These are phyloP conservation scores for Calypte anna DNA, from an alignment of 2,113 vertebrate genomes.

Conservation along the genomic window DNA sequence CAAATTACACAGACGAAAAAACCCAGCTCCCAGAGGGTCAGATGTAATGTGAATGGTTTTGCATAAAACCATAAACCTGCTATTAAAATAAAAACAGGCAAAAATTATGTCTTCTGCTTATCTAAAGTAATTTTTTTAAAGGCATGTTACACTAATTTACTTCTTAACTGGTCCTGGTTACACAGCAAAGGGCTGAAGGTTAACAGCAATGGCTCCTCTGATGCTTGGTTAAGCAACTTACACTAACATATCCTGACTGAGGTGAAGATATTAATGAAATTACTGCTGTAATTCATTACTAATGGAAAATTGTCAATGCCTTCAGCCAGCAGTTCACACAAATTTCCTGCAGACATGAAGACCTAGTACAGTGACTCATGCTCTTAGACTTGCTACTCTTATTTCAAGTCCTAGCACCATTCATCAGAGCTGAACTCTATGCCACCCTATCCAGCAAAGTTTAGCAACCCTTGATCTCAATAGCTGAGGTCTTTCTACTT, in stretches of 20 bases:
- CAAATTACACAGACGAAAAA: slow-evolving; percentile 77
- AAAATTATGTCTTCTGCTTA: slow-evolving; percentile 79
- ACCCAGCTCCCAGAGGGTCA: slow-evolving; percentile 77
- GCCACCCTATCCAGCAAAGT: slow-evolving; percentile 12
- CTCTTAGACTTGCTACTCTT: slow-evolving; percentile 51
- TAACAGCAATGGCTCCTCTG: slow-evolving; percentile 75
- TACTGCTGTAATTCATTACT: slow-evolving; percentile 79
- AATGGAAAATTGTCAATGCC: slow-evolving; percentile 73
- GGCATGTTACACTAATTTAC: slow-evolving; percentile 74
- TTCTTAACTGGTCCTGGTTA: slow-evolving; percentile 73
- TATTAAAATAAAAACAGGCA: slow-evolving; percentile 83
- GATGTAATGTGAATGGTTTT: slow-evolving; percentile 78
- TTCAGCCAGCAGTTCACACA: slow-evolving; percentile 65
- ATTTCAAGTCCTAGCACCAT: slow-evolving; percentile 45
- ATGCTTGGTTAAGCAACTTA: slow-evolving; percentile 80
- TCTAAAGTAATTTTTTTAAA: slow-evolving; percentile 68
- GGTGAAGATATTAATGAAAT: slow-evolving; percentile 83
- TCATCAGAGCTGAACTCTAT: slow-evolving; percentile 2
- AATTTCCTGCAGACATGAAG: slow-evolving; percentile 52
- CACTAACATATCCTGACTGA: slow-evolving; percentile 73
- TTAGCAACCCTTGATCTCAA: slow-evolving; percentile 56
- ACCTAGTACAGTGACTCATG: slow-evolving; percentile 50
- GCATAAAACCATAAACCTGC: slow-evolving; percentile 83
- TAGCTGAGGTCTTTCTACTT: slow-evolving; percentile 19
- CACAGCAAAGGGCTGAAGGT: slow-evolving; percentile 74